Evolutionary conservation across 2,113 vertebrate species (phyloP), one percentile per base, ranked within the genome.

Genomic region (Equus przewalskii): DNA sequence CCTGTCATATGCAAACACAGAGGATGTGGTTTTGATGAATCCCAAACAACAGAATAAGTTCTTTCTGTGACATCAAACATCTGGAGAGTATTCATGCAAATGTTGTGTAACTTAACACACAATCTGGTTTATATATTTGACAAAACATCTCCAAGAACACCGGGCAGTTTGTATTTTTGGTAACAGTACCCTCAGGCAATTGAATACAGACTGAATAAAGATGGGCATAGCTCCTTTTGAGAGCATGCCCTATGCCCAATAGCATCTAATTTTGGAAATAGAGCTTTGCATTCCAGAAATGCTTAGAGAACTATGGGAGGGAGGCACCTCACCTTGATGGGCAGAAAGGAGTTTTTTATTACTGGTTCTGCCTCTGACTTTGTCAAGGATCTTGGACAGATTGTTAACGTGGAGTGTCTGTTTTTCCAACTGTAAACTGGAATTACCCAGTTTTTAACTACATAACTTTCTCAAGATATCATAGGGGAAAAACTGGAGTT

Each of bases 21-120:
- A 72, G 51, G 46, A 97, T 70, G 46, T 73, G 89, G 46, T 76
- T 96, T 86, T 92, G 94, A 82, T 95, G 93, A 91, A 83, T 87
- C 13, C 51, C 69, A 36, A 90, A 80, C 86, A 96, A 56, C 5
- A 26, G 82, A 93, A 89, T 33, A 95, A 30, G 83, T 84, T 89
- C 21, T 89, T 96, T 95, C 96, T 94, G 94, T 54, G 76, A 89
- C 85, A 97, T 85, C 51, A 69, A 98, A 83, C 94, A 98, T 91
- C 96, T 97, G 82, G 73, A 97, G 56, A 69, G 96, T 92, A 94
- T 96, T 92, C 26, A 95, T 62, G 81, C 19, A 98, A 98, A 96
- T 7, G 0, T 0, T 36, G 36, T 90, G n/a, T 78, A 97, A 93
- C 5, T 5, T 30, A 93, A 96, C 96, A 89, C 90, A 96, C 24